A percentile compares a stretch with the other conserved stretches of the same genome.
Evolutionary conservation across 2,888 invertebrate genomes (phyloP).

Genomic region (Heliconius erato): DNA sequence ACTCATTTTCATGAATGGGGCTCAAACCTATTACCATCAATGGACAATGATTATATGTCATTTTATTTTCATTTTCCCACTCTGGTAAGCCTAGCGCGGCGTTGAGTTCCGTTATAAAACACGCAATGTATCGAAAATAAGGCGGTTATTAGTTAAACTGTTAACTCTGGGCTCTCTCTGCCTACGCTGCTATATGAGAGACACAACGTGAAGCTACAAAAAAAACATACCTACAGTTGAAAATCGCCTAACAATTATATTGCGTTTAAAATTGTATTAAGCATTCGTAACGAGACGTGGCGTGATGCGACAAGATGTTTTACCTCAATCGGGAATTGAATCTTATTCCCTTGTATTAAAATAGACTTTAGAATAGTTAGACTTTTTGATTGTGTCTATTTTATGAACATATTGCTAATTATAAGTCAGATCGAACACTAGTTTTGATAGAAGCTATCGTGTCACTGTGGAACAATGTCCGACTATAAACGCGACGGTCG

Average conservation of each 20-base stretch:
- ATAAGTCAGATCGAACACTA: not conserved
- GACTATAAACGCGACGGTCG: not conserved
- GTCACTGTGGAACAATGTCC: too few relatives aligned
- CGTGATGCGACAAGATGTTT: conserved; percentile 35
- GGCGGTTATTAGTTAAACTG: too few relatives aligned
- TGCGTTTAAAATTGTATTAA: not conserved
- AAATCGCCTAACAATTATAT: not conserved
- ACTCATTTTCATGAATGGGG: too few relatives aligned
- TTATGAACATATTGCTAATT: not conserved
- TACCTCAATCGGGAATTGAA: not conserved
- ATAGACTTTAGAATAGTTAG: not conserved
- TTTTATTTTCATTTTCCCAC: too few relatives aligned
- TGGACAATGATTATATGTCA: too few relatives aligned
- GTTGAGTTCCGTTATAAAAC: too few relatives aligned
- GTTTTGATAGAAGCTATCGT: not conserved
- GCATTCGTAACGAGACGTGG: conserved; percentile 23
- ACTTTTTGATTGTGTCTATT: not conserved
- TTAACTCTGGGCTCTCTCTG: too few relatives aligned
- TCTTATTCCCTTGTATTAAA: not conserved
- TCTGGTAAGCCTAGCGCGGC: too few relatives aligned
- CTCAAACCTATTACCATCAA: too few relatives aligned
- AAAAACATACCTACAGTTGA: not conserved
- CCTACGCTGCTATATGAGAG: too few relatives aligned
- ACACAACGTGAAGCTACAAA: too few relatives aligned
- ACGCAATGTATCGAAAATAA: too few relatives aligned